Evolutionary conservation across 2,888 invertebrate species (phyloP).

Genomic region (Rhyacophila evoluta): DNA sequence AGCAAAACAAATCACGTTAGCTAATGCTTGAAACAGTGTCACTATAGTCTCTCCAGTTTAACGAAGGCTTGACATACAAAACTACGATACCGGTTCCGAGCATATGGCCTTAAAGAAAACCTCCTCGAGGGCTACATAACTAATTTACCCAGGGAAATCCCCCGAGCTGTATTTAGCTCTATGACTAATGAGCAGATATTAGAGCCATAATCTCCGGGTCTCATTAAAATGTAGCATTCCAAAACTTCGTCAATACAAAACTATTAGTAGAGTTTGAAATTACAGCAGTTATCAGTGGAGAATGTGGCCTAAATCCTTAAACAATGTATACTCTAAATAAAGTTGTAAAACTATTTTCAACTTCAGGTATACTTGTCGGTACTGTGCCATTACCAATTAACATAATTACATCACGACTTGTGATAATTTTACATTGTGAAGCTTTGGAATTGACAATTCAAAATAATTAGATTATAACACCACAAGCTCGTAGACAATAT

Average conservation of each 20-base stretch:
- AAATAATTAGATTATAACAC: not conserved
- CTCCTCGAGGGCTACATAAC: not conserved
- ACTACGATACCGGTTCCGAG: not conserved
- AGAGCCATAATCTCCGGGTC: constrained; percentile 26
- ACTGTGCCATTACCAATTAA: not conserved
- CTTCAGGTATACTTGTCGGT: not conserved
- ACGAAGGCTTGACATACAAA: constrained; percentile 2
- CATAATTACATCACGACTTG: not conserved
- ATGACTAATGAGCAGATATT: constrained; percentile 34
- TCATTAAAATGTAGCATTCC: constrained; percentile 29
- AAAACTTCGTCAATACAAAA: constrained; percentile 41
- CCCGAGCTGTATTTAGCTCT: not conserved
- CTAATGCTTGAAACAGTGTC: not conserved
- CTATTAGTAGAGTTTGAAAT: constrained; percentile 30
- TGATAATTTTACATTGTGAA: not conserved
- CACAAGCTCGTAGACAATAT: not conserved
- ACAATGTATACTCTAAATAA: not conserved
- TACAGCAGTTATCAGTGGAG: not conserved
- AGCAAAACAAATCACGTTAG: not conserved
- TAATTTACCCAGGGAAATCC: constrained; percentile 12
- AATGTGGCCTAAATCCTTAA: not conserved
- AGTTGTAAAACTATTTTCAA: not conserved
- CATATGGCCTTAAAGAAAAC: not conserved
- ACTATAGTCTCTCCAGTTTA: not conserved
- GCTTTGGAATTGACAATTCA: not conserved